A percentile compares a stretch with the other conserved stretches of the same genome.
Conservation (phyloP, 1,140 invertebrate genomes). For the Oscheius sp. region DNA sequence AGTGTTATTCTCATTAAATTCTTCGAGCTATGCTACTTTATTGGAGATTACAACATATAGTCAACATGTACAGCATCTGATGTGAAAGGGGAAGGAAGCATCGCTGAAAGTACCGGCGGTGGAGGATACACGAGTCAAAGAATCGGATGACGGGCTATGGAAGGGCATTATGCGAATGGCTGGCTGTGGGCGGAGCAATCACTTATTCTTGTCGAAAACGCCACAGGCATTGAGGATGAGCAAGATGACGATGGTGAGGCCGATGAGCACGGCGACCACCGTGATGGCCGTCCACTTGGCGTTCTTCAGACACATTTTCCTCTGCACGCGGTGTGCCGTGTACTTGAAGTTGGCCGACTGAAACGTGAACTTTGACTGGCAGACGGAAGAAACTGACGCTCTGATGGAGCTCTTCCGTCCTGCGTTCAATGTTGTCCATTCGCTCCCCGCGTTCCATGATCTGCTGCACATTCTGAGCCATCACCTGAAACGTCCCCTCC, state of each 20-base stretch:
- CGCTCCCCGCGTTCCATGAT: slow-evolving; percentile 63
- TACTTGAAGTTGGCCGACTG: slow-evolving; percentile 61
- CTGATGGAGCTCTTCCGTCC: slow-evolving; percentile 62
- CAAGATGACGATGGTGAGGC: slow-evolving; percentile 60
- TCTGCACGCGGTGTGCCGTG: slow-evolving; percentile 57
- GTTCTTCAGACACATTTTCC: slow-evolving; percentile 63
- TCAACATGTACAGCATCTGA: too few relatives aligned
- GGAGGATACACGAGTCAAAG: too few relatives aligned
- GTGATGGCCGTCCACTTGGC: slow-evolving; percentile 62
- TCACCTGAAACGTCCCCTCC: slow-evolving; percentile 26
- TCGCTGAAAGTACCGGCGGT: too few relatives aligned
- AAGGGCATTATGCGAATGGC: too few relatives aligned
- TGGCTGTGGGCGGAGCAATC: too few relatives aligned
- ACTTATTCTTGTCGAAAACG: background rate
- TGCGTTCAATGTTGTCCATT: slow-evolving; percentile 63
- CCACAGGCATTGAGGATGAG: slow-evolving; percentile 51
- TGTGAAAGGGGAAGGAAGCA: too few relatives aligned
- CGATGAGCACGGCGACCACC: slow-evolving; percentile 46
- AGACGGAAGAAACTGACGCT: slow-evolving; percentile 51
- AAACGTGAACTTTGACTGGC: slow-evolving; percentile 32
- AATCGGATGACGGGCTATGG: too few relatives aligned
- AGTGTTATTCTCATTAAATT: too few relatives aligned
- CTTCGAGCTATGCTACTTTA: too few relatives aligned
- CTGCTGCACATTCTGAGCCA: slow-evolving; percentile 64
- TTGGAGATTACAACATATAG: too few relatives aligned